phyloP scores from a whole-genome alignment of 2,888 invertebrate species.

The Drosophila emarginata region DNA sequence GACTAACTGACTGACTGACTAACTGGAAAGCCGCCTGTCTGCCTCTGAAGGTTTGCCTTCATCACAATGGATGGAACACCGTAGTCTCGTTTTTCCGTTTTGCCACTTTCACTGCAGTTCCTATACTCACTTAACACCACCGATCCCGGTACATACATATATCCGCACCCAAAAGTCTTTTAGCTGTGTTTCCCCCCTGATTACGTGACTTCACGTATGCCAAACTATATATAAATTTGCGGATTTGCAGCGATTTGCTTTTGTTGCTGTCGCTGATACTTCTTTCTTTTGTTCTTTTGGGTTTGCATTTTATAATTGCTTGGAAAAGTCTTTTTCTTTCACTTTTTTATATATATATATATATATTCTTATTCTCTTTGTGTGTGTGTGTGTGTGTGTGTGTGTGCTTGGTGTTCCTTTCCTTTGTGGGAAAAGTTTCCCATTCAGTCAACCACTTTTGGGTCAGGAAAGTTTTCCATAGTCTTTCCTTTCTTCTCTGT shows the following conservation, averaged over 20 bases:
- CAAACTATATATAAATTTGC: conserved; percentile 22
- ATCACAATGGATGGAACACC: conserved; percentile 16
- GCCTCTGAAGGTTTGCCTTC: not conserved
- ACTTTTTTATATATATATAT: conserved; percentile 23
- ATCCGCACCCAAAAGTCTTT: conserved; percentile 5
- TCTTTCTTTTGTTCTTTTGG: conserved; percentile 23
- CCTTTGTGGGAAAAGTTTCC: conserved; percentile 32
- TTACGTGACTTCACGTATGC: conserved; percentile 65
- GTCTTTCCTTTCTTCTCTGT: conserved; percentile 28
- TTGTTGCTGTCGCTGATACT: too few relatives aligned
- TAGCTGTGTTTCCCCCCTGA: conserved; percentile 18
- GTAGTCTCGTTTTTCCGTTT: conserved; percentile 32
- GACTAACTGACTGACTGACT: conserved; percentile 23
- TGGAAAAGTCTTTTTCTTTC: conserved; percentile 46
- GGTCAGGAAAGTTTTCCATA: conserved; percentile 57
- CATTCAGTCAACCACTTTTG: conserved; percentile 42
- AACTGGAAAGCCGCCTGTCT: not conserved
- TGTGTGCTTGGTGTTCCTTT: conserved; percentile 8
- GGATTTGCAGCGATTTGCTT: conserved; percentile 34
- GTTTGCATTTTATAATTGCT: conserved; percentile 67
- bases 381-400: conserved; percentile 2
- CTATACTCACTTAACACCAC: conserved; percentile 16
- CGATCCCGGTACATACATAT: too few relatives aligned
- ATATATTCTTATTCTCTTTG: conserved; percentile 22
- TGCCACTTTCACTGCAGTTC: conserved; percentile 71